Percentiles rank a stretch among this genome's conserved stretches.
These are phyloP conservation scores for Anastrepha ludens DNA, from an alignment of 1,140 invertebrate species.

Conservation along the genomic window DNA sequence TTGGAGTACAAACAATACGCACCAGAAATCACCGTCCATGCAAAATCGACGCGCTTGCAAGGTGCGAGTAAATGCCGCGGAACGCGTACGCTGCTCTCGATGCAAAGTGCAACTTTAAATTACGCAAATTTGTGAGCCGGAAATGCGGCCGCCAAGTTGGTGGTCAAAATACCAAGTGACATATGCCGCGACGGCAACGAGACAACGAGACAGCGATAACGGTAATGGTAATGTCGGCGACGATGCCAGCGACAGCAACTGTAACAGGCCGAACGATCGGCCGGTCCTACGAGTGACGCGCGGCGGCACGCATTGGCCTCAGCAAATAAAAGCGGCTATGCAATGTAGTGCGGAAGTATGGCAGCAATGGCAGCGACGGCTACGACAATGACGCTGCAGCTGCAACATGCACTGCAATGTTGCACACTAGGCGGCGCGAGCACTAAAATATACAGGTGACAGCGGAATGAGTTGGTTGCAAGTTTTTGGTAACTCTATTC, in stretches of 20 bases:
- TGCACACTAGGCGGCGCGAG: not conserved
- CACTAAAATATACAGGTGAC: not conserved
- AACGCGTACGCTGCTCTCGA: slow-evolving; percentile 28
- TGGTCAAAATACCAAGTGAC: slow-evolving; percentile 74
- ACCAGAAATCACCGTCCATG: not conserved
- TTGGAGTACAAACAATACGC: slow-evolving; percentile 6
- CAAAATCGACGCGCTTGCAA: not conserved
- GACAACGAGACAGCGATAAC: slow-evolving; percentile 44
- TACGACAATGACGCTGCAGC: not conserved
- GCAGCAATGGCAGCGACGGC: not conserved
- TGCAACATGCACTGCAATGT: not conserved
- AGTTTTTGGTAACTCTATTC: slow-evolving; percentile 24
- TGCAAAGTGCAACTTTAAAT: slow-evolving; percentile 57
- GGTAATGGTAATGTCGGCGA: slow-evolving; percentile 46
- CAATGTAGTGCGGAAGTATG: not conserved
- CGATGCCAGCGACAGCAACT: slow-evolving; percentile 40
- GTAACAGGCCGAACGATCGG: slow-evolving; percentile 6
- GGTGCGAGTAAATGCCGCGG: slow-evolving; percentile 36
- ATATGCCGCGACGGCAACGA: slow-evolving; percentile 58
- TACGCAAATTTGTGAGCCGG: slow-evolving; percentile 62
- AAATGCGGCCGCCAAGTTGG: slow-evolving; percentile 73
- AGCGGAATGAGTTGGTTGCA: not conserved
- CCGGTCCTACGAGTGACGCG: not conserved
- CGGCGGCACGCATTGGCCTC: not conserved
- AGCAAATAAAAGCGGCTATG: not conserved